These are phyloP conservation scores for Bucorvus abyssinicus DNA, from an alignment of 2,797 vertebrate species.

Conservation along the genomic window DNA sequence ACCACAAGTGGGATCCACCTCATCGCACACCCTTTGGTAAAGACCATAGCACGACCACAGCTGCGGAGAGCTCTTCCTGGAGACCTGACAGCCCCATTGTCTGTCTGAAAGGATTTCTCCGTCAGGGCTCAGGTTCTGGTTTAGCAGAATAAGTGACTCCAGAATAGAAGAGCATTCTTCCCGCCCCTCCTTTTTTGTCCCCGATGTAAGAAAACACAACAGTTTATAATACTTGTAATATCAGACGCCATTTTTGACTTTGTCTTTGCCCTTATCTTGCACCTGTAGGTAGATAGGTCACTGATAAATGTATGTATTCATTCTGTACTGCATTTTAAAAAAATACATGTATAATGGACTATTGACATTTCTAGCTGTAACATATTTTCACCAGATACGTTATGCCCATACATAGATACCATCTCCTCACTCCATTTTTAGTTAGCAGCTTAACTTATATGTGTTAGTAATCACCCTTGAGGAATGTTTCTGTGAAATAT, in stretches of 20 bases:
- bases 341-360: neutral
- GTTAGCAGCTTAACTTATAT: neutral
- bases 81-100: neutral
- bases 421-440: neutral
- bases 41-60: neutral
- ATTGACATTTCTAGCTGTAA: neutral
- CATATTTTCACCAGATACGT: conserved; percentile 16
- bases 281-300: neutral
- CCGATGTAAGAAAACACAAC: neutral
- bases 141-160: neutral
- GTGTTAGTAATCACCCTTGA: neutral
- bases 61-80: neutral
- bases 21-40: neutral
- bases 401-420: neutral
- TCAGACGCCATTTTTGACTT: neutral
- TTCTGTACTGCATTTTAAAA: neutral
- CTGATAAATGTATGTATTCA: neutral
- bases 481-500: neutral
- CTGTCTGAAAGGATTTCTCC: neutral
- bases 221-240: neutral
- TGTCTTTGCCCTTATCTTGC: neutral
- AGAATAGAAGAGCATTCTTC: neutral
- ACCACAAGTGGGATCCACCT: neutral
- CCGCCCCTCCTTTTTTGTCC: accelerated
- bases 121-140: neutral